Conservation (phyloP, 1,140 invertebrate genomes). For the Centruroides vittatus region DNA sequence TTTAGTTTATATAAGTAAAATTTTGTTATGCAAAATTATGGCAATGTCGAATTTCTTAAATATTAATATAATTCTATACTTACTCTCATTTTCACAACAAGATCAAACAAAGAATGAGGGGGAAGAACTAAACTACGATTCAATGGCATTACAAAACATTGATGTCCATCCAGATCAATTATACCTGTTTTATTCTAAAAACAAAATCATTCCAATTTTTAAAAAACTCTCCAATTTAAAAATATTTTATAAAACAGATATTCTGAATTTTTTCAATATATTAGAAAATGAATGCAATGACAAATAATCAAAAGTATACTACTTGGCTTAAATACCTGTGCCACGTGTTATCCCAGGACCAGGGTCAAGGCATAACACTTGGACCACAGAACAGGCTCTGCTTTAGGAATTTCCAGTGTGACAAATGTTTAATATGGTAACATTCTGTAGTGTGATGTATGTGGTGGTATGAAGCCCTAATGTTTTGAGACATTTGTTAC, state of each 20-base stretch:
- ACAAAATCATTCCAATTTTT: not conserved
- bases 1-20: constrained; percentile 11
- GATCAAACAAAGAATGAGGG: constrained; percentile 57
- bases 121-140: constrained; percentile 54
- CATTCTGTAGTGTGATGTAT: too few relatives aligned
- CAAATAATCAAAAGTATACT: too few relatives aligned
- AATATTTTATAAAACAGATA: not conserved
- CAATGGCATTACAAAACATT: constrained; percentile 80
- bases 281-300: too few relatives aligned
- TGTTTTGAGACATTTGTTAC: too few relatives aligned
- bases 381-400: too few relatives aligned
- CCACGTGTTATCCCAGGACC: too few relatives aligned
- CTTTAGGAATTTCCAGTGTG: too few relatives aligned
- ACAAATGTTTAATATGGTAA: too few relatives aligned
- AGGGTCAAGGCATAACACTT: too few relatives aligned
- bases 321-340: too few relatives aligned
- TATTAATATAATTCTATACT: constrained; percentile 9
- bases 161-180: constrained; percentile 53
- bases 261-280: too few relatives aligned
- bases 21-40: not conserved
- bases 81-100: constrained; percentile 63
- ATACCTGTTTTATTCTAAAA: constrained; percentile 57
- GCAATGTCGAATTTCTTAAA: not conserved
- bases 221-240: not conserved
- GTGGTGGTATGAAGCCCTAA: too few relatives aligned